phyloP scores from a whole-genome alignment of 2,797 vertebrate species.

The Simalia tracyae region DNA sequence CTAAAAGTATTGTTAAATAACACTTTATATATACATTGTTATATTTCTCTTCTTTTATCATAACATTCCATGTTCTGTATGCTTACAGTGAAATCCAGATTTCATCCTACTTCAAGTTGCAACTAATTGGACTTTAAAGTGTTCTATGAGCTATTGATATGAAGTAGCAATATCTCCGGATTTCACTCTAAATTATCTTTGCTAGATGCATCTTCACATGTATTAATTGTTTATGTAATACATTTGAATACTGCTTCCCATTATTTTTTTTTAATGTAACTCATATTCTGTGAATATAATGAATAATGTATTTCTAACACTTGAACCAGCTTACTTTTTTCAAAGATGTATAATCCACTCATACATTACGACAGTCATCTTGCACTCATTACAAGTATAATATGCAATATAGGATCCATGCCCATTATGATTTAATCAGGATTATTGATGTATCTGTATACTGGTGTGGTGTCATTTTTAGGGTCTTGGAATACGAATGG shows the following conservation, averaged over 20 bases:
- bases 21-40: not conserved
- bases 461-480: not conserved
- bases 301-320: no score
- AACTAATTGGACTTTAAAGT: not conserved
- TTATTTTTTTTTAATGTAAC: not conserved
- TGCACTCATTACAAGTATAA: not conserved
- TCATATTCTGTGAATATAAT: not conserved
- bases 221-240: not conserved
- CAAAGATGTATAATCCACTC: no score
- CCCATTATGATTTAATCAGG: not conserved
- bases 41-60: not conserved
- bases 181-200: not conserved
- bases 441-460: not conserved
- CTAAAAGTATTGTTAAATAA: not conserved
- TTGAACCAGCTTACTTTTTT: no score
- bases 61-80: not conserved
- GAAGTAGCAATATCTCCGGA: not conserved
- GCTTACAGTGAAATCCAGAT: not conserved
- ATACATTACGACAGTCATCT: no score
- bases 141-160: not conserved
- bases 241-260: not conserved
- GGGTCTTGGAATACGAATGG: not conserved
- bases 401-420: not conserved
- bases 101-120: not conserved
- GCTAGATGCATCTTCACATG: not conserved